Base-by-base conservation (phyloP, 2,113 vertebrate genomes). In the Azemiops feae region DNA sequence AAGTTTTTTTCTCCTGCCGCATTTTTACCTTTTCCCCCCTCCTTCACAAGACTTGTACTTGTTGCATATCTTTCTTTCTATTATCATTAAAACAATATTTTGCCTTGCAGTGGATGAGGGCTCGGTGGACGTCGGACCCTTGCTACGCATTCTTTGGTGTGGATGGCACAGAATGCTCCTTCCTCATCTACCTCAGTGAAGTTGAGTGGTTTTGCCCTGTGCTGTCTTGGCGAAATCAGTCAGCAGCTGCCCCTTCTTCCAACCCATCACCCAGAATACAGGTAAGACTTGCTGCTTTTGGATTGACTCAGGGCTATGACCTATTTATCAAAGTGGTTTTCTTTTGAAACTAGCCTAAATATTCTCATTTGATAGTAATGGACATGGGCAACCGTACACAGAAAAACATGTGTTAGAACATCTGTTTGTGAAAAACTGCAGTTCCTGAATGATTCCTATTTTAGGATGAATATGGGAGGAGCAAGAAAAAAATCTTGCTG, bases 121-220 rank as follows among this genome's bases (percentile, higher is more conserved):
- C 98, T 58, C 98, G 99, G 91, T 99, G 99, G 99, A 99, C 99
- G 23, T 99, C 99, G 0, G 99, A 99, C 97, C 99, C 99, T 23
- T 99, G 99, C 97, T 99, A 99, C 0, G 98, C 99, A 8, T 99
- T 99, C 94, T 99, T 99, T 0, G 99, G 99, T 0, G 99, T 99
- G 93, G 99, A 99, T 0, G 99, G 99, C 94, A 99, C 99, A 0
- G 99, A 99, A 94, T 99, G 99, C 95, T 99, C 99, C 0, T 99
- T 99, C 96, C 98, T 99, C 92, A 94, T 98, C 97, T 99, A 99
- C 98, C 98, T 99, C 96, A 99, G 99, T 0, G 99, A 99, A 96
- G 99, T 99, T 0, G 99, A 99, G 96, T 99, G 99, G 99, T 99
- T 99, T 97, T 99, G 99, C 91, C 99, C 99, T n/a, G 98, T 98